These are phyloP conservation scores for Gallinago paraguaiae DNA, from an alignment of 2,113 vertebrate species.

Conservation along the genomic window DNA sequence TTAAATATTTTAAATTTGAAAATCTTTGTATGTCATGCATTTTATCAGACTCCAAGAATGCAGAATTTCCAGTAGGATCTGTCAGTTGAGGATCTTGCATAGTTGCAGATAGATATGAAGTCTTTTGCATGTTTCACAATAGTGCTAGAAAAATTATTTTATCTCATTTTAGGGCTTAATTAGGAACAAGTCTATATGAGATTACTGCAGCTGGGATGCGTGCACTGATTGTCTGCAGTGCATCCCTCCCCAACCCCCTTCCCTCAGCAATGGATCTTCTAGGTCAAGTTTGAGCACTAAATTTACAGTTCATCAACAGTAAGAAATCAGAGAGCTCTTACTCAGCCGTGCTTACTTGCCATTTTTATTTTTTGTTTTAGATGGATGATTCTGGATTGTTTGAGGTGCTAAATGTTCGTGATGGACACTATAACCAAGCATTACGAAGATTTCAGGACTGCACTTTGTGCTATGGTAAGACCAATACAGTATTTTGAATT, in stretches of 20 bases:
- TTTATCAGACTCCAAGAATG: not conserved
- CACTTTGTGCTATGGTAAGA: constrained; percentile 71
- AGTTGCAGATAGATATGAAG: not conserved
- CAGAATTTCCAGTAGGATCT: not conserved
- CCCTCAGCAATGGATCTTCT: not conserved
- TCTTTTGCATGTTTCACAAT: not conserved
- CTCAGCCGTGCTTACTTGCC: not conserved
- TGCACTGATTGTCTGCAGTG: not conserved
- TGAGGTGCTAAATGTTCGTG: constrained; percentile 34
- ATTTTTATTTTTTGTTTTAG: constrained; percentile 3
- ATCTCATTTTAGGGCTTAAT: not conserved
- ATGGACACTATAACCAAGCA: not conserved
- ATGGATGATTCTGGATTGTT: constrained; percentile 55
- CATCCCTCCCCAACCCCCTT: not conserved
- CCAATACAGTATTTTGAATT: not conserved
- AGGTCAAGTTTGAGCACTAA: not conserved
- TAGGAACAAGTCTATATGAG: not conserved
- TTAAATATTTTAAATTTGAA: not conserved
- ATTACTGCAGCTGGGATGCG: not conserved
- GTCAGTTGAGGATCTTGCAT: not conserved
- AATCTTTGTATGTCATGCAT: not conserved
- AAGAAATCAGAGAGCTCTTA: not conserved
- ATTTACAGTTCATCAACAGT: not conserved
- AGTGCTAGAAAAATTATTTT: not conserved
- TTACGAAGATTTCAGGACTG: constrained; percentile 46